Evolutionary conservation across 2,888 invertebrate genomes (phyloP).

Genomic region (Agrotis puta): DNA sequence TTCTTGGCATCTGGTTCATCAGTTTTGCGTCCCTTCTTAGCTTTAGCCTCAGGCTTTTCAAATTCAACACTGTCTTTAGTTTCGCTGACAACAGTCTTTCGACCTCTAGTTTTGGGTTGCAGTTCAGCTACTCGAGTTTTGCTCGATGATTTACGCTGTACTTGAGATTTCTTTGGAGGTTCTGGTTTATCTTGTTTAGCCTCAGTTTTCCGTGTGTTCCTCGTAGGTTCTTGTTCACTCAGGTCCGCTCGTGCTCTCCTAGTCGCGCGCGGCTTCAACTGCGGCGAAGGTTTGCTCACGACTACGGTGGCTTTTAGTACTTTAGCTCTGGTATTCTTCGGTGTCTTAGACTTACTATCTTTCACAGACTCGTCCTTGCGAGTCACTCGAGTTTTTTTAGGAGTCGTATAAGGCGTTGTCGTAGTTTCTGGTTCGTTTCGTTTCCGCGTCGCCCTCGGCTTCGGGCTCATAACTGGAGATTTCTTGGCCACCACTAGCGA

Average conservation of each 20-base stretch:
- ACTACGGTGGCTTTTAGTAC: conserved; percentile 66
- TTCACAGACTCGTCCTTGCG: conserved; percentile 48
- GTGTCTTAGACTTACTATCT: conserved; percentile 64
- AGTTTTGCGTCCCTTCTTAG: conserved; percentile 58
- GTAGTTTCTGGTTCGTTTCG: conserved; percentile 47
- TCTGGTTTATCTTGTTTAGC: conserved; percentile 33
- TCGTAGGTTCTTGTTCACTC: conserved; percentile 34
- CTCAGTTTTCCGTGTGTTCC: conserved; percentile 58
- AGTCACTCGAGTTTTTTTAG: conserved; percentile 64
- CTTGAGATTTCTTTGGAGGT: conserved; percentile 68
- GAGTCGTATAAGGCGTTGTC: conserved; percentile 29
- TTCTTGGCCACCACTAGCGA: conserved; percentile 78
- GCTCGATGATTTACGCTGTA: conserved; percentile 25
- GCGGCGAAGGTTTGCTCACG: conserved; percentile 74
- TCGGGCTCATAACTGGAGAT: conserved; percentile 72
- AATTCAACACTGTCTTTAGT: conserved; percentile 22
- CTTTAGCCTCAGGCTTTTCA: conserved; percentile 26
- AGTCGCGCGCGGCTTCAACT: conserved; percentile 68
- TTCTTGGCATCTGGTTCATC: conserved; percentile 42
- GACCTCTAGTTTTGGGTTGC: conserved; percentile 54
- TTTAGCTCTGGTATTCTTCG: conserved; percentile 72
- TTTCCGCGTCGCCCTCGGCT: conserved; percentile 44
- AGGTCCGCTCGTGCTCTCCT: conserved; percentile 31
- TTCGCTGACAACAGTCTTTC: conserved; percentile 38
- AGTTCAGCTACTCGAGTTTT: conserved; percentile 22